Percentiles rank a stretch among this genome's conserved stretches.
phyloP scores from a whole-genome alignment of 2,888 invertebrate genomes.

The Steinernema hermaphroditum region DNA sequence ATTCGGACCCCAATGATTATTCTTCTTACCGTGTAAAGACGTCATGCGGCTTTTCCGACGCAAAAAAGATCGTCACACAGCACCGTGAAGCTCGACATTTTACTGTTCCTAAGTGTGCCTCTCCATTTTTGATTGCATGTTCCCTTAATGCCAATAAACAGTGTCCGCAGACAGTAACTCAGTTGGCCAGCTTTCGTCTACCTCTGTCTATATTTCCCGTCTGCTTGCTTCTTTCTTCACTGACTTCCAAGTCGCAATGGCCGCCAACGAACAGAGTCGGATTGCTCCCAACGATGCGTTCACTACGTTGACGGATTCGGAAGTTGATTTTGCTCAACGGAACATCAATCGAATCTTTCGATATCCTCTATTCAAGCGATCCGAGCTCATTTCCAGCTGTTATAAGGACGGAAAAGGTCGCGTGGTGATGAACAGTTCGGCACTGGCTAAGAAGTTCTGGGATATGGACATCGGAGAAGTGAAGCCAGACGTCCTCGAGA shows the following conservation, averaged over 20 bases:
- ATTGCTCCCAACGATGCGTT: not conserved
- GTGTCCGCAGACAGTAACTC: not conserved
- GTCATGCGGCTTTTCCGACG: no score
- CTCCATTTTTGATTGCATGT: not conserved
- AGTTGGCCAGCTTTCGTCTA: not conserved
- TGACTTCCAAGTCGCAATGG: not conserved
- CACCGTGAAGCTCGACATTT: not conserved
- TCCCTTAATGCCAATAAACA: not conserved
- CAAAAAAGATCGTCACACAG: no score
- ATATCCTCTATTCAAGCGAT: not conserved
- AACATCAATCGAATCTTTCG: not conserved
- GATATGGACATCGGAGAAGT: not conserved
- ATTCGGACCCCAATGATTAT: not conserved
- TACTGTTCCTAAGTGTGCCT: not conserved
- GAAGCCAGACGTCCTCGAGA: not conserved
- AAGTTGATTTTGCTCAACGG: not conserved
- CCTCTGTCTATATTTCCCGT: not conserved
- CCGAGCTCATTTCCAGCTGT: not conserved
- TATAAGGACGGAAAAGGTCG: not conserved
- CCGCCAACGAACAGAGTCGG: not conserved
- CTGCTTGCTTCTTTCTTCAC: not conserved
- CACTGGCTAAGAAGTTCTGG: not conserved
- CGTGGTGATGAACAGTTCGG: not conserved
- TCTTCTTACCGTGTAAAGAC: constrained; percentile 6
- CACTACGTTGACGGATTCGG: not conserved